These are phyloP conservation scores for Ephydatia muelleri DNA, from an alignment of 37 sponge, comb jelly and placozoan genomes.

Conservation along the genomic window DNA sequence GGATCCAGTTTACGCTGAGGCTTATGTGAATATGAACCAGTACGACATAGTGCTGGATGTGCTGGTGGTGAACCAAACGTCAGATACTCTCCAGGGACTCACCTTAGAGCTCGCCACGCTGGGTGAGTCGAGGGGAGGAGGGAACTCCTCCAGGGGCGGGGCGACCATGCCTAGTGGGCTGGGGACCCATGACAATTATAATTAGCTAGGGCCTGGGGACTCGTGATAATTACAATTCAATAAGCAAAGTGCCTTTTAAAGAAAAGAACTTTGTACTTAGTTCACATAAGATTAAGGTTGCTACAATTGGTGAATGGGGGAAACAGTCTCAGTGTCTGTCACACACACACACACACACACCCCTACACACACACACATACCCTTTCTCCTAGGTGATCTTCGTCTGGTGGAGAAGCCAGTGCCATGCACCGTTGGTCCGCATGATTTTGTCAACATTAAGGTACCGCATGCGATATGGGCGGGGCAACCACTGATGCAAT, in stretches of 20 bases:
- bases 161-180: too few relatives aligned
- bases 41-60: constrained; percentile 99
- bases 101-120: constrained; percentile 95
- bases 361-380: background rate
- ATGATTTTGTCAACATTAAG: constrained; percentile 97
- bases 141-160: background rate
- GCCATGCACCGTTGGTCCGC: constrained; percentile 87
- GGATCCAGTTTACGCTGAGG: constrained; percentile 99
- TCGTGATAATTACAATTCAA: too few relatives aligned
- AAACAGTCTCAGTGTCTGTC: constrained; percentile 37
- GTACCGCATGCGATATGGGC: constrained; percentile 5
- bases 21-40: constrained; percentile 98
- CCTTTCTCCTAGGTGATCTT: constrained; percentile 68
- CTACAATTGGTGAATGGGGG: background rate
- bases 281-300: background rate
- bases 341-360: background rate
- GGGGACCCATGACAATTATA: too few relatives aligned
- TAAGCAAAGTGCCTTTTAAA: too few relatives aligned
- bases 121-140: constrained; percentile 59
- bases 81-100: constrained; percentile 96
- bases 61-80: constrained; percentile 97
- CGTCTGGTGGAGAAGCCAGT: constrained; percentile 94
- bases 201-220: too few relatives aligned
- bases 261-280: too few relatives aligned
- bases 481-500: too few relatives aligned